Evolutionary conservation across 1,140 invertebrate genomes (phyloP).

Genomic region (Brachionus rubens): DNA sequence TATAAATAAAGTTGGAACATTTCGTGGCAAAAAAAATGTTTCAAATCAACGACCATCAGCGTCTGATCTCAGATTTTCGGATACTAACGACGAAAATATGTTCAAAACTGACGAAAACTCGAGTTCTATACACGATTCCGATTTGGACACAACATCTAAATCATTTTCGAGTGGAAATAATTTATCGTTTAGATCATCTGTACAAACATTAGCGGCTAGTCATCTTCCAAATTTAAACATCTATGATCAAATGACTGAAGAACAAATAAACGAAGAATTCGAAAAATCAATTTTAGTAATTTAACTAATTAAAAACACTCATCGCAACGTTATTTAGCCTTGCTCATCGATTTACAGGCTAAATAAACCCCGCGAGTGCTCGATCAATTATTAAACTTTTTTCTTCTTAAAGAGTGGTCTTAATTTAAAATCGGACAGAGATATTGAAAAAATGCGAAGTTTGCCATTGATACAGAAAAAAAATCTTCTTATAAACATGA

Average conservation of each 20-base stretch:
- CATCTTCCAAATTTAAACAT: neutral
- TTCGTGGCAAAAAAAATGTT: conserved; percentile 36
- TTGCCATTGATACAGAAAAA: conserved; percentile 30
- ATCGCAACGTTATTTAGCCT: no score
- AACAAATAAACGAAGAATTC: conserved; percentile 45
- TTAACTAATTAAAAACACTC: neutral
- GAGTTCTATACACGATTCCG: neutral
- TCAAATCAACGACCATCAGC: conserved; percentile 13
- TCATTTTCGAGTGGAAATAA: neutral
- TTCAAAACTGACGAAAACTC: neutral
- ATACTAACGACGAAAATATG: neutral
- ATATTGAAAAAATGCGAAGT: conserved; percentile 28
- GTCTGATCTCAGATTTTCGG: neutral
- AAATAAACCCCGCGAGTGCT: no score
- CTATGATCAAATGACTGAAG: conserved; percentile 22
- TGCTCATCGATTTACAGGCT: no score
- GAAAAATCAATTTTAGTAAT: conserved; percentile 39
- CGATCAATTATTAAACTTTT: no score
- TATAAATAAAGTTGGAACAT: conserved; percentile 41
- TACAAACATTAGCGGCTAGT: neutral
- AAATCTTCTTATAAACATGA: conserved; percentile 32
- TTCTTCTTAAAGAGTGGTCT: conserved; percentile 12
- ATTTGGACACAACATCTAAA: neutral
- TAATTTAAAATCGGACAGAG: conserved; percentile 19
- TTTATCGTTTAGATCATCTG: neutral